Evolutionary conservation across 2,888 invertebrate species (phyloP).

Genomic region (Keiferia lycopersicella): DNA sequence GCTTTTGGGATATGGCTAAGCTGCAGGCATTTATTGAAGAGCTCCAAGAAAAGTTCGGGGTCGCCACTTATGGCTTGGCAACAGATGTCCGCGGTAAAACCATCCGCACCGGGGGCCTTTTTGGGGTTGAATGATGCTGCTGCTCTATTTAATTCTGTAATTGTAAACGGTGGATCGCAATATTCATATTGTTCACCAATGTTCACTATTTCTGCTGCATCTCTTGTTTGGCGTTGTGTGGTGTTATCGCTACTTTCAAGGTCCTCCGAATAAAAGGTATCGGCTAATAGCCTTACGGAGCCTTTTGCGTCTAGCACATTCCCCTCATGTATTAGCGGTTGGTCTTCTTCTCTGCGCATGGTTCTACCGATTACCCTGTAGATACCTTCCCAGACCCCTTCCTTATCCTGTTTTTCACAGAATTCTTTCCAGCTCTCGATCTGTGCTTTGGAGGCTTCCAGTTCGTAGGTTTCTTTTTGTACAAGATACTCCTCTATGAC

Average conservation of each 20-base stretch:
- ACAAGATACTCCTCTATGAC: too few relatives aligned
- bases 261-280: too few relatives aligned
- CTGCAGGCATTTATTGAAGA: not conserved
- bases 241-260: too few relatives aligned
- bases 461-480: too few relatives aligned
- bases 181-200: not conserved
- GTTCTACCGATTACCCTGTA: too few relatives aligned
- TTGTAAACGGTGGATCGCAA: slow-evolving; percentile 14
- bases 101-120: slow-evolving; percentile 3
- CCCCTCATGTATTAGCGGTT: slow-evolving; percentile 7
- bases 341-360: too few relatives aligned
- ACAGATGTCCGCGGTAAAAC: slow-evolving; percentile 19
- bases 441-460: too few relatives aligned
- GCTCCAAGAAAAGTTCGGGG: not conserved
- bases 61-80: not conserved
- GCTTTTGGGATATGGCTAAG: not conserved
- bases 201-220: too few relatives aligned
- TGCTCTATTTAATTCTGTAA: not conserved
- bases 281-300: not conserved
- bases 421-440: too few relatives aligned
- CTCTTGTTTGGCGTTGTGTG: too few relatives aligned
- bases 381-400: too few relatives aligned
- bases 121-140: not conserved
- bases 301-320: slow-evolving; percentile 6
- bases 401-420: too few relatives aligned